Evolutionary conservation across 2,113 vertebrate genomes (phyloP).

Genomic region (Antennarius striatus): DNA sequence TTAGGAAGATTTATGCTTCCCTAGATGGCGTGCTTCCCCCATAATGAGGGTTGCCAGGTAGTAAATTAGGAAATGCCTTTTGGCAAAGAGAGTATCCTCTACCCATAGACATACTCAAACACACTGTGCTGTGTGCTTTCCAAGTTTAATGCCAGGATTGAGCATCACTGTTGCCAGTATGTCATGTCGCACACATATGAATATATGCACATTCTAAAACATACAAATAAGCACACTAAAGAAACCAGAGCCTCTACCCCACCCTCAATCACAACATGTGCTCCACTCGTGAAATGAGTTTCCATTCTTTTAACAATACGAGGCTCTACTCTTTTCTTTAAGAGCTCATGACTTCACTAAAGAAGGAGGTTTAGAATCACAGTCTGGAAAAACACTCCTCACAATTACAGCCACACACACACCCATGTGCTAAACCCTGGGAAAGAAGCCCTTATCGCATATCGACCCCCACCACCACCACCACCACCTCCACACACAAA

Average conservation of each 20-base stretch:
- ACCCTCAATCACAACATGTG: slow-evolving; percentile 18
- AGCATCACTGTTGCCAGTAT: slow-evolving; percentile 7
- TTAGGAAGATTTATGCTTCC: slow-evolving; percentile 76
- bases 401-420: slow-evolving; percentile 1
- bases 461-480: slow-evolving; percentile 34
- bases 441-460: slow-evolving; percentile 31
- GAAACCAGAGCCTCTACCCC: slow-evolving; percentile 16
- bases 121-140: slow-evolving; percentile 15
- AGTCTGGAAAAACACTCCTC: slow-evolving; percentile 48
- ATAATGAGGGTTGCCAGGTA: slow-evolving; percentile 71
- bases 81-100: slow-evolving; percentile 56
- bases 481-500: slow-evolving; percentile 6
- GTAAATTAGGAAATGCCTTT: slow-evolving; percentile 78
- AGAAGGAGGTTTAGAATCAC: slow-evolving; percentile 32
- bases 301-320: slow-evolving; percentile 28
- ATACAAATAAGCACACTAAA: slow-evolving; percentile 7
- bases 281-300: slow-evolving; percentile 18
- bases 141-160: slow-evolving; percentile 14
- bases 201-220: background rate
- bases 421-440: slow-evolving; percentile 1
- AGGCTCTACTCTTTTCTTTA: slow-evolving; percentile 33
- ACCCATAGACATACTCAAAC: slow-evolving; percentile 11
- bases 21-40: slow-evolving; percentile 61
- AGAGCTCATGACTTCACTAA: slow-evolving; percentile 30
- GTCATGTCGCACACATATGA: background rate